Evolutionary conservation across 2,113 vertebrate species (phyloP).

Genomic region (Lampris incognitus): DNA sequence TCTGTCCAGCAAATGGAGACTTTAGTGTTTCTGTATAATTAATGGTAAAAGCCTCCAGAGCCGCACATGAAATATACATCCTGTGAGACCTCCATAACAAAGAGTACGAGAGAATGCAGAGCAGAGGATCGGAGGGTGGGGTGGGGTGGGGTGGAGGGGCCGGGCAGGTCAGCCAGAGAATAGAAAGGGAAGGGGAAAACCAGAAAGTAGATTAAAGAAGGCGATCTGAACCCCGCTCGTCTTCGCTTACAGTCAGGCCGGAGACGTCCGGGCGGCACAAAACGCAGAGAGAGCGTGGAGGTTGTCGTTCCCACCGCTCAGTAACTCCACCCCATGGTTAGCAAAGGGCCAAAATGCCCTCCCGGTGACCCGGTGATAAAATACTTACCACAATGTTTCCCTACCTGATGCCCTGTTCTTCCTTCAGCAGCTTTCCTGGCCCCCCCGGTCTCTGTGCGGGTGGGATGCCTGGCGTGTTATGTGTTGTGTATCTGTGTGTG

Average conservation of each 20-base stretch:
- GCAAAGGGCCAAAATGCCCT: not conserved
- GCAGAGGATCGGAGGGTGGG: not conserved
- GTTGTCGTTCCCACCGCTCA: too few relatives aligned
- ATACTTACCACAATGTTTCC: not conserved
- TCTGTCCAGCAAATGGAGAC: conserved; percentile 85
- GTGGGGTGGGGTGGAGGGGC: not conserved
- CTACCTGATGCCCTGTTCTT: too few relatives aligned
- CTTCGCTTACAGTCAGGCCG: too few relatives aligned
- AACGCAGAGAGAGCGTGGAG: too few relatives aligned
- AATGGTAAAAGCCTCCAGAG: conserved; percentile 86
- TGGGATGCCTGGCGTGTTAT: too few relatives aligned
- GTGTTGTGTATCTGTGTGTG: too few relatives aligned
- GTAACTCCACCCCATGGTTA: too few relatives aligned
- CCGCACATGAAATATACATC: conserved; percentile 84
- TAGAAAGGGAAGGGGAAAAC: conserved; percentile 23
- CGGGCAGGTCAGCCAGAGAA: conserved; percentile 31
- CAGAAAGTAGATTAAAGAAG: conserved; percentile 8
- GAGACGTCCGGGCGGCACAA: too few relatives aligned
- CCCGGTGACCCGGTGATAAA: not conserved
- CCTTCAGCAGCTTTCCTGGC: too few relatives aligned
- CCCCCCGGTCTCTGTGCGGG: too few relatives aligned
- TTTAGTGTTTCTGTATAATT: conserved; percentile 86
- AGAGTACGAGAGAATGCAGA: conserved; percentile 67
- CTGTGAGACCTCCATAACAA: conserved; percentile 68
- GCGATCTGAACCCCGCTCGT: not conserved